Evolutionary conservation across 2,797 vertebrate genomes (phyloP).

Genomic region (Arnoldichthys spilopterus): DNA sequence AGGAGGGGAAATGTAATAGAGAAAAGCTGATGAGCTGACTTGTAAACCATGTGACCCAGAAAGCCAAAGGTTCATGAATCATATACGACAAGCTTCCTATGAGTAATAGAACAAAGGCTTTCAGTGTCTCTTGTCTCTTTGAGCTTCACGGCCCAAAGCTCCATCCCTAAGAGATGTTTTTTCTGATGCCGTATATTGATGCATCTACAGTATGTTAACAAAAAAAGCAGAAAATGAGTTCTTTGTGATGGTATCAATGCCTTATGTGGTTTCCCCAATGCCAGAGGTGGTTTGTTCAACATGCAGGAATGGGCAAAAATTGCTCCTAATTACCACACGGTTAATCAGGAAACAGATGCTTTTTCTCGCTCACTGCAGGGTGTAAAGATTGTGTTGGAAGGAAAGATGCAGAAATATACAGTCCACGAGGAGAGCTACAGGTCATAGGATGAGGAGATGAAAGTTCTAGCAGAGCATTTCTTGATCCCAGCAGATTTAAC

Average conservation of each 20-base stretch:
- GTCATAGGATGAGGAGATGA: not conserved
- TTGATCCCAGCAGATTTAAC: not conserved
- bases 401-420: not conserved
- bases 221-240: not conserved
- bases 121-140: conserved; percentile 28
- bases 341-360: not conserved
- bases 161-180: conserved; percentile 1
- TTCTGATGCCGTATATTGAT: not conserved
- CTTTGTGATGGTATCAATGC: not conserved
- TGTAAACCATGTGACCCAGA: conserved; percentile 38
- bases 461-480: not conserved
- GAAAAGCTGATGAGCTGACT: conserved; percentile 42
- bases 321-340: not conserved
- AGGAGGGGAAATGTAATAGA: conserved; percentile 21
- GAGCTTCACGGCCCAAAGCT: conserved; percentile 19
- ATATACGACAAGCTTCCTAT: conserved; percentile 12
- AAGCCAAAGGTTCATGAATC: conserved; percentile 43
- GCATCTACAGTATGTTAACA: not conserved
- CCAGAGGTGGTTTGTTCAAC: not conserved
- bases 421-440: not conserved
- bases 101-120: conserved; percentile 33
- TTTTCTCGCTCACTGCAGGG: not conserved
- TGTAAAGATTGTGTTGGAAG: not conserved
- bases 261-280: not conserved
- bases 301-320: not conserved